Evolutionary conservation across 2,888 invertebrate species (phyloP).

Genomic region (Melangyna quadrimaculata): DNA sequence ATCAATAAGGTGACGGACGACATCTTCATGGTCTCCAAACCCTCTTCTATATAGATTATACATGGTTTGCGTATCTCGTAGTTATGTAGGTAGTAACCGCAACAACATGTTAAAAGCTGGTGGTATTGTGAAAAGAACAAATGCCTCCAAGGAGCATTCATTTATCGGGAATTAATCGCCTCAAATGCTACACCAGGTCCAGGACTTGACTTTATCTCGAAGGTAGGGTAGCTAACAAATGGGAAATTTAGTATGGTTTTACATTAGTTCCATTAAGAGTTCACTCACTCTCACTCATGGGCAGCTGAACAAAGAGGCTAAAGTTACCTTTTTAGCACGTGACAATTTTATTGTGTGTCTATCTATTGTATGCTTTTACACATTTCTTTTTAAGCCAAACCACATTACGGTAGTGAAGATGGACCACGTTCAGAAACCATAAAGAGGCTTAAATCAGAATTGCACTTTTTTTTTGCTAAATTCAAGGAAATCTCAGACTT

Average conservation of each 20-base stretch:
- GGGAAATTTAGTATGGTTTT: conserved; percentile 7
- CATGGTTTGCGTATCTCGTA: background rate
- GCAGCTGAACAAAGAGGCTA: background rate
- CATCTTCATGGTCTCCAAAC: background rate
- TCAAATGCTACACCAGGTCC: background rate
- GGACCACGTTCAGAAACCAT: conserved; percentile 14
- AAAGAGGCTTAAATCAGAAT: background rate
- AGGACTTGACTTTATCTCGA: background rate
- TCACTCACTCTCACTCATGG: background rate
- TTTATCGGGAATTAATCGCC: conserved; percentile 41
- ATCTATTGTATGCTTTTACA: background rate
- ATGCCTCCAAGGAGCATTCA: background rate
- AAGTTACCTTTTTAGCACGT: background rate
- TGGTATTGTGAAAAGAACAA: conserved; percentile 23
- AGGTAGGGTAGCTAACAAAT: conserved; percentile 31
- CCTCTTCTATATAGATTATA: no score
- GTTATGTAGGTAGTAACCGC: background rate
- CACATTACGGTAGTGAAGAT: background rate
- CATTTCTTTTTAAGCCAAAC: background rate
- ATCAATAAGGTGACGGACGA: background rate
- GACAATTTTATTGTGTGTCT: no score
- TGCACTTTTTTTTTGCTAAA: background rate
- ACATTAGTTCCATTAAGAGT: background rate
- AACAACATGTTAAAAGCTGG: conserved; percentile 11
- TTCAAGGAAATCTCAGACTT: background rate